Conservation (phyloP, 2,888 invertebrate genomes). For the Cantharis flavilabris region DNA sequence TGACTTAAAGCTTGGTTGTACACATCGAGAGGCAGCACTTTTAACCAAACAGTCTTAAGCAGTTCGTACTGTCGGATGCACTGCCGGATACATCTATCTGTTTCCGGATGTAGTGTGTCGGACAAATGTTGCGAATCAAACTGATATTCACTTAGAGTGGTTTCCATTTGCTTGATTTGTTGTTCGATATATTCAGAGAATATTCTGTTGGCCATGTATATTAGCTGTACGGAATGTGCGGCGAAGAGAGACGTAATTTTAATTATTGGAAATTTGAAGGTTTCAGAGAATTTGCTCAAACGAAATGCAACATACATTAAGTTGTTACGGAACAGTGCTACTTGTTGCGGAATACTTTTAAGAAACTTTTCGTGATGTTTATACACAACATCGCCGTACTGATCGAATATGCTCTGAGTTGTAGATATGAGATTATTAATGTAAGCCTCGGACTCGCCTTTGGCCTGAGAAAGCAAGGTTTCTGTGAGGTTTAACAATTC, state of each 20-base stretch:
- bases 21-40: slow-evolving; percentile 76
- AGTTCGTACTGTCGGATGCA: slow-evolving; percentile 83
- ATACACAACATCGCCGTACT: slow-evolving; percentile 78
- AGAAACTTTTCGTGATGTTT: slow-evolving; percentile 79
- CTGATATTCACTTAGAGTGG: slow-evolving; percentile 78
- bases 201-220: slow-evolving; percentile 69
- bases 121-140: slow-evolving; percentile 53
- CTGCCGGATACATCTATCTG: slow-evolving; percentile 78
- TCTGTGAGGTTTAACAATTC: slow-evolving; percentile 55
- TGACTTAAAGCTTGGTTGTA: slow-evolving; percentile 73
- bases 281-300: slow-evolving; percentile 67
- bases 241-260: slow-evolving; percentile 65
- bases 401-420: slow-evolving; percentile 72
- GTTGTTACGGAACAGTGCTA: slow-evolving; percentile 88
- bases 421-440: slow-evolving; percentile 70
- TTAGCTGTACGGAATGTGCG: slow-evolving; percentile 69
- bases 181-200: slow-evolving; percentile 75
- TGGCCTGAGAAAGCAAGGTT: slow-evolving; percentile 62
- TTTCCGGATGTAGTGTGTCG: slow-evolving; percentile 63
- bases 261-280: slow-evolving; percentile 67
- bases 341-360: slow-evolving; percentile 85
- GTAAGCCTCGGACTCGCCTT: slow-evolving; percentile 64
- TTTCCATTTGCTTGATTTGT: slow-evolving; percentile 76
- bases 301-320: slow-evolving; percentile 85
- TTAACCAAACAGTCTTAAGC: slow-evolving; percentile 85